Conservation (phyloP, 2,113 vertebrate species). For the Sander vitreus region DNA sequence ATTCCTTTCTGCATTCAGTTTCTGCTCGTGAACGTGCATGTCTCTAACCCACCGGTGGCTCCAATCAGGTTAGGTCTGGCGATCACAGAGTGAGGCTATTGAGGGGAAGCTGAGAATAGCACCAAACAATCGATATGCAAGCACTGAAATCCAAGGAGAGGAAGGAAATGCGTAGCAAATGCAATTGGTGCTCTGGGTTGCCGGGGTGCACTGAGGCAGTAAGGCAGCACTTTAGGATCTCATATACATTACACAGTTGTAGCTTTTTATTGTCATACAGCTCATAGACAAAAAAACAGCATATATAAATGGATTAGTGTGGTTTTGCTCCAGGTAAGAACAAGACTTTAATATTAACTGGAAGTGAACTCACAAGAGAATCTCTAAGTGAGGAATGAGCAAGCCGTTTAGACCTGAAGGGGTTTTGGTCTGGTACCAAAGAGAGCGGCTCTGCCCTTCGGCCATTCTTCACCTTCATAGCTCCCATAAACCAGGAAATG, state of each 20-base stretch:
- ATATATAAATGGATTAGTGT: constrained; percentile 21
- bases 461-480: constrained; percentile 61
- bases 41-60: constrained; percentile 15
- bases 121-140: constrained; percentile 24
- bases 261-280: constrained; percentile 5
- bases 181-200: constrained; percentile 17
- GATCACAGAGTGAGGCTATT: constrained; percentile 22
- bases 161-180: constrained; percentile 42
- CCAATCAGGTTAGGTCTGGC: constrained; percentile 9
- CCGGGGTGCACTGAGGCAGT: constrained; percentile 2
- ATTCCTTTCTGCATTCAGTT: neutral
- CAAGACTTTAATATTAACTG: constrained; percentile 44
- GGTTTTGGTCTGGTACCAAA: constrained; percentile 32
- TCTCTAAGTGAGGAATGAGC: constrained; percentile 15
- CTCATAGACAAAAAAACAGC: neutral
- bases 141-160: constrained; percentile 26
- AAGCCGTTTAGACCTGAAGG: constrained; percentile 29
- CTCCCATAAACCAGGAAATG: constrained; percentile 60
- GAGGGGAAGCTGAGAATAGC: constrained; percentile 50
- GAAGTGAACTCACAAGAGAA: constrained; percentile 28
- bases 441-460: constrained; percentile 27
- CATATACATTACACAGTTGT: constrained; percentile 19
- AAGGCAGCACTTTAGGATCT: neutral
- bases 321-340: constrained; percentile 52
- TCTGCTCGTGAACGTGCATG: neutral